Evolutionary conservation across 2,113 vertebrate genomes (phyloP).

Genomic region (Poecile atricapillus): DNA sequence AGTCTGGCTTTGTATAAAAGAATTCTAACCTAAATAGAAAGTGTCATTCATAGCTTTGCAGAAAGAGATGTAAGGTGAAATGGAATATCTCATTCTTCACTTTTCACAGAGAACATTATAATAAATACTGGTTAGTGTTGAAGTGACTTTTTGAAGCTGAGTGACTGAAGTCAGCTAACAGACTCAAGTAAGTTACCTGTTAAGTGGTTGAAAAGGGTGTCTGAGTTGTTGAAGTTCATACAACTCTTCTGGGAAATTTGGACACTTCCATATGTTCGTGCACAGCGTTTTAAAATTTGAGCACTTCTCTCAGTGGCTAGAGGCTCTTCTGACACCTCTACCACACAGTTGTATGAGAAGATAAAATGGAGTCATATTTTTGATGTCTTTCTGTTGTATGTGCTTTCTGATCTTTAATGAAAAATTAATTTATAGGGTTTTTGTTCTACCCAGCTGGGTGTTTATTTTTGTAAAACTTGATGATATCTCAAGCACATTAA

Average conservation of each 20-base stretch:
- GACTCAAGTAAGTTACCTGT: not conserved
- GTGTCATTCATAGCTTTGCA: not conserved
- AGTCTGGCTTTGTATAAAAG: not conserved
- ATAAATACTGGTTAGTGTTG: not conserved
- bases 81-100: not conserved
- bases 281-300: not conserved
- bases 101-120: not conserved
- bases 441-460: not conserved
- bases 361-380: not conserved
- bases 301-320: not conserved
- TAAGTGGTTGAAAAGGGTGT: not conserved
- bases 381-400: not conserved
- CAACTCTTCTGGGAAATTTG: not conserved
- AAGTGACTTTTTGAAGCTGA: not conserved
- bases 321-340: not conserved
- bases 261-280: not conserved
- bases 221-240: not conserved
- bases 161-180: not conserved
- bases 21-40: not conserved
- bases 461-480: not conserved
- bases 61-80: not conserved
- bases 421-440: not conserved
- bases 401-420: not conserved
- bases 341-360: not conserved
- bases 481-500: not conserved